A percentile compares a stretch with the other conserved stretches of the same genome.
phyloP scores from a whole-genome alignment of 2,113 vertebrate genomes.

The Takifugu bimaculatus region DNA sequence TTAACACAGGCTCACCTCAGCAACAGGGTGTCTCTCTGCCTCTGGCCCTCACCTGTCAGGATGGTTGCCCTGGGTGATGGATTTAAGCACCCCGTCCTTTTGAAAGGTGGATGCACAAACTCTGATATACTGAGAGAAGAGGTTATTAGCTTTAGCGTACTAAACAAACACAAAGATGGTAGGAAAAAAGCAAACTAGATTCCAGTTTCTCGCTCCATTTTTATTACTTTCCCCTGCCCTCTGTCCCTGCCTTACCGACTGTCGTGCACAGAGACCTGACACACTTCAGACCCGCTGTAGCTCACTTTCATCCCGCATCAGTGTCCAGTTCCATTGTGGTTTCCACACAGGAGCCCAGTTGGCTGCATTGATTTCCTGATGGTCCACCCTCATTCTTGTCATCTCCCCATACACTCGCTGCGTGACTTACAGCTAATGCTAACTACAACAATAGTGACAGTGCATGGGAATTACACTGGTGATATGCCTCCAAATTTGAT shows the following conservation, averaged over 20 bases:
- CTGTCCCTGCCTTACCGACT: no score
- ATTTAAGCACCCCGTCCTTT: slow-evolving; percentile 45
- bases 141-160: not conserved
- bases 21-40: slow-evolving; percentile 1
- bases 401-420: no score
- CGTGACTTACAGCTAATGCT: no score
- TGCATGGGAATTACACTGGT: no score
- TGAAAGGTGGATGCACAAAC: slow-evolving; percentile 11
- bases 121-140: slow-evolving; percentile 1
- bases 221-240: not conserved
- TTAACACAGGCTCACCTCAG: slow-evolving; percentile 23
- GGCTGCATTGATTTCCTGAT: no score
- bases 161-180: no score
- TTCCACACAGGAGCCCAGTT: not conserved
- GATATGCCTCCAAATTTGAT: no score
- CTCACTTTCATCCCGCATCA: not conserved
- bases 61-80: slow-evolving; percentile 30
- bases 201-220: slow-evolving; percentile 19
- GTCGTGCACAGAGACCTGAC: not conserved
- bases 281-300: not conserved
- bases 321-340: not conserved
- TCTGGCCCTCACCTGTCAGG: slow-evolving; percentile 19
- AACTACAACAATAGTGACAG: no score
- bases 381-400: no score
- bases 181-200: slow-evolving; percentile 6